Evolutionary conservation across 2,797 vertebrate species (phyloP).

Genomic region (Emydoidea blandingii): DNA sequence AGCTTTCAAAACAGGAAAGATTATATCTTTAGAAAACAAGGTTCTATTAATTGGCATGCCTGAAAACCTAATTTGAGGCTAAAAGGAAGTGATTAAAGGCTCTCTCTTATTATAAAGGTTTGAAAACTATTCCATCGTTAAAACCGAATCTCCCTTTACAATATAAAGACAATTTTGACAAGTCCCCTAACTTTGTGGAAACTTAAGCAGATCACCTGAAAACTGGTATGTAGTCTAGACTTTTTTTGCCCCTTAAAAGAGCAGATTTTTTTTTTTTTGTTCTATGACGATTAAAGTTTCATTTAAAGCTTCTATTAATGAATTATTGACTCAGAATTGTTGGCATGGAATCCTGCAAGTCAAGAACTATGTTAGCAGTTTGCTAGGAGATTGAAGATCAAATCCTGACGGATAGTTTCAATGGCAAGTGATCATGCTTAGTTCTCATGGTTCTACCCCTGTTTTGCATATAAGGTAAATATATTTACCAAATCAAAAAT

Average conservation of each 20-base stretch:
- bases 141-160: fast-evolving
- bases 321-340: not conserved
- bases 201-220: no score
- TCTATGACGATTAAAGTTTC: not conserved
- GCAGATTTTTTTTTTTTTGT: not conserved
- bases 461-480: not conserved
- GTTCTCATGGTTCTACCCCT: not conserved
- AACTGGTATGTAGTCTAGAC: fast-evolving
- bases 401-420: not conserved
- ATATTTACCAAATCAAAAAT: not conserved
- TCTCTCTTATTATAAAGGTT: not conserved
- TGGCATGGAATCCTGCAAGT: fast-evolving
- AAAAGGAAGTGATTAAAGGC: not conserved
- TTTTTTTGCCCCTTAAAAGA: not conserved
- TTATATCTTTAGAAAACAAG: conserved; percentile 60
- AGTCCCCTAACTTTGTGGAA: fast-evolving
- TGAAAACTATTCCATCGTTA: not conserved
- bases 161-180: fast-evolving
- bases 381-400: not conserved
- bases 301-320: not conserved
- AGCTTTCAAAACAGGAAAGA: conserved; percentile 60
- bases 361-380: not conserved
- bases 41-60: conserved; percentile 48
- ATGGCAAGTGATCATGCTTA: fast-evolving
- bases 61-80: conserved; percentile 1